A percentile compares a stretch with the other conserved stretches of the same genome.
Conservation (phyloP, 2,888 invertebrate species). For the Dynastes tityus region DNA sequence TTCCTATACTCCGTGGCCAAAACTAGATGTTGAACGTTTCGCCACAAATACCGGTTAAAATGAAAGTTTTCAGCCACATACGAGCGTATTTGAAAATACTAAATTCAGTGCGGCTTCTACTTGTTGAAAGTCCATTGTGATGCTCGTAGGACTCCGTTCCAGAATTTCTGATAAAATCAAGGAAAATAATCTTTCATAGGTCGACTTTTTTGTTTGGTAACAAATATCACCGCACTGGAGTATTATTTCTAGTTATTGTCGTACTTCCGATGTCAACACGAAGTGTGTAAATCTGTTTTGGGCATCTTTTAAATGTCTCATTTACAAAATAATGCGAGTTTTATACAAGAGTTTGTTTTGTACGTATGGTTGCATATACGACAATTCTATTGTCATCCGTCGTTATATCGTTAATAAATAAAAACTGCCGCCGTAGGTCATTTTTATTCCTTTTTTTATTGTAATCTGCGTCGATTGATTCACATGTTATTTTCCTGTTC, state of each 20-base stretch:
- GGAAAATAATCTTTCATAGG: neutral
- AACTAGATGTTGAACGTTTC: no score
- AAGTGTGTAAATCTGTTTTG: neutral
- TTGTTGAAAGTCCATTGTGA: neutral
- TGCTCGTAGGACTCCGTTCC: neutral
- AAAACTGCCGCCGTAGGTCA: no score
- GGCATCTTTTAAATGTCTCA: neutral
- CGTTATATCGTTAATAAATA: no score
- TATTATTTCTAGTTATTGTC: neutral
- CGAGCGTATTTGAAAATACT: neutral
- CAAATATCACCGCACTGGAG: neutral
- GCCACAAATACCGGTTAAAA: no score
- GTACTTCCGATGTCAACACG: neutral
- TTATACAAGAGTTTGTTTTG: neutral
- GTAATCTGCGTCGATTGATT: no score
- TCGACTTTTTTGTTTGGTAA: neutral
- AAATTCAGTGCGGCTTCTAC: neutral
- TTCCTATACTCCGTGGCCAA: no score
- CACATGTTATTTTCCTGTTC: no score
- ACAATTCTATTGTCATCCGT: no score
- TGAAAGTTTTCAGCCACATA: neutral
- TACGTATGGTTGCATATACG: no score
- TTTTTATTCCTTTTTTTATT: no score
- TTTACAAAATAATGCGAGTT: neutral
- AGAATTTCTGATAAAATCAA: neutral